These are phyloP conservation scores for Dasypolia templi DNA, from an alignment of 2,888 invertebrate genomes.

Conservation along the genomic window DNA sequence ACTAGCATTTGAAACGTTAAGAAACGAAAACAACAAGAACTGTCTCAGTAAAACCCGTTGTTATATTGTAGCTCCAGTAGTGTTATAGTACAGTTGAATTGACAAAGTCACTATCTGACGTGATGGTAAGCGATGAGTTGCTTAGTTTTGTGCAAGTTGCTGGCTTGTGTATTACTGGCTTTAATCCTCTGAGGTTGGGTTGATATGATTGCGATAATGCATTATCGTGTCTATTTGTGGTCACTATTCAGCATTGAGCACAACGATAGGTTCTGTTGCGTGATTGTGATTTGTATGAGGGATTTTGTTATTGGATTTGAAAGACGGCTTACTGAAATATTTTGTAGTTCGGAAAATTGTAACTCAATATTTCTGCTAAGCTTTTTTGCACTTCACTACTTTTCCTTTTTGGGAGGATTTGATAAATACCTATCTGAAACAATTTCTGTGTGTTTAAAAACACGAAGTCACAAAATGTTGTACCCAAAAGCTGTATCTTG, in stretches of 20 bases:
- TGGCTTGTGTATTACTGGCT: not conserved
- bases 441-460: not conserved
- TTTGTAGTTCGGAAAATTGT: not conserved
- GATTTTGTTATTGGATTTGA: not conserved
- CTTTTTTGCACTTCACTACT: not conserved
- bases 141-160: not conserved
- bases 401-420: not conserved
- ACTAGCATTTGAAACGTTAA: too few relatives aligned
- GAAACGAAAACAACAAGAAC: too few relatives aligned
- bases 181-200: not conserved
- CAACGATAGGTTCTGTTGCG: not conserved
- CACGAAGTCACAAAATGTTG: not conserved
- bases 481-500: not conserved
- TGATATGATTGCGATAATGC: conserved; percentile 11
- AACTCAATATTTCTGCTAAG: not conserved
- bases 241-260: conserved; percentile 5
- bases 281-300: not conserved
- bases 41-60: too few relatives aligned
- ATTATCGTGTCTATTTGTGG: conserved; percentile 13
- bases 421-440: not conserved
- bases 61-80: too few relatives aligned
- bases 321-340: not conserved
- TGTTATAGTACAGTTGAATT: too few relatives aligned
- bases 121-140: not conserved
- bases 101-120: too few relatives aligned